Evolutionary conservation across 2,113 vertebrate species (phyloP), one percentile per base, ranked within the genome.

Genomic region (Isurus oxyrinchus): DNA sequence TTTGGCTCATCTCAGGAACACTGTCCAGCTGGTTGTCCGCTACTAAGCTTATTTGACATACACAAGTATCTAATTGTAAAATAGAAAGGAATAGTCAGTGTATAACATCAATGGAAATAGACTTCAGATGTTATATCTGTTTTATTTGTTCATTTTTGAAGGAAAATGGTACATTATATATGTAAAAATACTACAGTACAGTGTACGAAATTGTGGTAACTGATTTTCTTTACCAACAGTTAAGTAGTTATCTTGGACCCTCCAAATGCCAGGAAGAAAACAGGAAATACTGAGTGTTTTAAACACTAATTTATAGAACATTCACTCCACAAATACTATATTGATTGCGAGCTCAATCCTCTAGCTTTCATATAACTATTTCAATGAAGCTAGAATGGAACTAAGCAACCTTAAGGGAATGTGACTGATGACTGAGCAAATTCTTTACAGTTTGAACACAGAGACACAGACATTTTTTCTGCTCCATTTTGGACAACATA

Each of bases 171-270:
- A 84, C 97, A 96, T 97, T 97, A 97, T 27, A 96, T 97, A 97
- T 98, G 97, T 98, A 98, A 98, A 98, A 98, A 98, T 97, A 97
- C 97, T 97, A 96, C 96, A 97, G 96, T 69, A 97, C 6, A 96
- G 96, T 97, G 96, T 97, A 97, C 96, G 97, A 97, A 96, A 97
- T 97, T 96, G 96, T 23, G 96, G 96, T 88, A 96, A 97, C 96
- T 96, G 96, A 96, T 35, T 96, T 96, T 96, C 96, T 97, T 96
- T 97, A 97, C 5, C 55, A 96, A 96, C 96, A 97, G 88, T 81
- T 96, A 40, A 16, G n/a, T 66, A 44, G 59, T 94, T 94, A 94
- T n/a, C 59, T 44, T 94, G 31, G 91, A 63, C 16, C 91, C 35
- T 40, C 61, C 91, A 40, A 76, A 96, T 96, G 61, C 16, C 5